Base-by-base conservation (phyloP, 1,140 invertebrate species). In the Drosophila ogumai region DNA sequence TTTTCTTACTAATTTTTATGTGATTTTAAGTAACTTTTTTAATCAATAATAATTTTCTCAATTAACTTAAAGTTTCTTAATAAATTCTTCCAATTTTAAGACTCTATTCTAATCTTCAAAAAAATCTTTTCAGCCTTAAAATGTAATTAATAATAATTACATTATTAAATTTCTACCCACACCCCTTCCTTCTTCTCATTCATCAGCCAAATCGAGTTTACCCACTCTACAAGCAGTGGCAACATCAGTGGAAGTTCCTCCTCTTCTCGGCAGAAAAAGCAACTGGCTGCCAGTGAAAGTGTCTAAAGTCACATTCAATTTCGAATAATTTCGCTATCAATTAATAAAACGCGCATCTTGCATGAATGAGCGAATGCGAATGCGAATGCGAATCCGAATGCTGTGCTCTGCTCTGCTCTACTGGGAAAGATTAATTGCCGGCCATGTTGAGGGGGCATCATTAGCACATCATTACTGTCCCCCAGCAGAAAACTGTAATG, bases 261-360 rank as follows among this genome's bases (percentile, higher is more conserved):
- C 36, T 68, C 41, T 38, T 40, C 41, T 38, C 41, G n/a, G 44
- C 15, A 73, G 47, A 52, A 73, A 74, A 46, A 38, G 38, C 34
- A 15, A 55, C 32, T 67, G 61, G 54, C 36, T 69, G 63, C 81
- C 69, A 87, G 84, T 87, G 84, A 87, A 87, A 87, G 84, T 87
- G 68, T 46, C 75, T 55, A 71, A 86, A 80, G 41, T 65, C 68
- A 76, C 82, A 88, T 88, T 87, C 80, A 88, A 88, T 87, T 82
- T 82, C 75, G 47, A 72, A 78, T 82, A 82, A 82, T 80, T 87
- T 87, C 78, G 84, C 80, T 90, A 88, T 87, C 84, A 87, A 87
- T 88, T 87, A 87, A 87, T 67, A 79, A 88, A 87, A 69, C 72
- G 47, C 49, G 61, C 67, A 78, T n/a, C 50, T 38, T 60, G 60